Evolutionary conservation across 2,888 invertebrate genomes (phyloP).

Genomic region (Athetis lepigone): DNA sequence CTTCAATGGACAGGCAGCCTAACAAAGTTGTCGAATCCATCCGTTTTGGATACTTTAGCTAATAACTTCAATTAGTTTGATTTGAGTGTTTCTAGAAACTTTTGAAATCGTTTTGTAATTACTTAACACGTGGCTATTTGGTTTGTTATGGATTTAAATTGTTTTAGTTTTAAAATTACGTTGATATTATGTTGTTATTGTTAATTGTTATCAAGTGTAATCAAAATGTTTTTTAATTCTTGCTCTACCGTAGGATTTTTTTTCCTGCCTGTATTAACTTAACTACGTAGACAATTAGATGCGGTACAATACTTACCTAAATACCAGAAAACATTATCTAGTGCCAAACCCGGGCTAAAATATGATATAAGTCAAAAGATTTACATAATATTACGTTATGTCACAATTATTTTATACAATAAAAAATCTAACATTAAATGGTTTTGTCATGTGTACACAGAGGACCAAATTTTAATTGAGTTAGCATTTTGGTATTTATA

Average conservation of each 20-base stretch:
- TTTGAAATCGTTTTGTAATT: constrained; percentile 28
- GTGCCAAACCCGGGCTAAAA: no score
- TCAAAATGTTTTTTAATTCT: no score
- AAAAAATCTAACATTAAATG: no score
- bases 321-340: no score
- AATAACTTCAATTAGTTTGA: constrained; percentile 41
- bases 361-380: no score
- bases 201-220: no score
- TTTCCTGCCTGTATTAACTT: no score
- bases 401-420: neutral
- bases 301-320: no score
- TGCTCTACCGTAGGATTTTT: no score
- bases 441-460: neutral
- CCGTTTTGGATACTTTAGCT: constrained; percentile 18
- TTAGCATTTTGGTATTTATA: neutral
- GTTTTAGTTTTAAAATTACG: constrained; percentile 7
- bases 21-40: constrained; percentile 27
- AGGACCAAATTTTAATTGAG: neutral
- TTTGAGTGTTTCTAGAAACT: constrained; percentile 24
- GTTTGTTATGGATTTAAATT: constrained; percentile 5
- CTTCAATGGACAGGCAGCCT: constrained; percentile 15
- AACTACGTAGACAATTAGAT: no score
- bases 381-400: no score
- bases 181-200: no score
- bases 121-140: constrained; percentile 12